Conservation (phyloP, 2,888 invertebrate genomes). For the Onchidella celtica region DNA sequence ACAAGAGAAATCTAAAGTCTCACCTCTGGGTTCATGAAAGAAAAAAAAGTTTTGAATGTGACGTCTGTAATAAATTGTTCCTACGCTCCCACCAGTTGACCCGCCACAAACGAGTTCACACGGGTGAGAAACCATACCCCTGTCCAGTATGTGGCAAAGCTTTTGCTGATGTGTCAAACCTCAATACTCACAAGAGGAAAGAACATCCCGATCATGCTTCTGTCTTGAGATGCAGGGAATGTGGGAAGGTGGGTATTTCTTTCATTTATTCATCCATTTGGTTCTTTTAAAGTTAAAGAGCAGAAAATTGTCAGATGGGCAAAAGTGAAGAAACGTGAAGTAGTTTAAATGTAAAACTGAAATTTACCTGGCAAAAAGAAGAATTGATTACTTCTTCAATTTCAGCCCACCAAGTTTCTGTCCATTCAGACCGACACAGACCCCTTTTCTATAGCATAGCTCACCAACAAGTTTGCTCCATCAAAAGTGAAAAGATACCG, state of each 20-base stretch:
- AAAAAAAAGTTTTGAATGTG: conserved; percentile 28
- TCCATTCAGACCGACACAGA: too few relatives aligned
- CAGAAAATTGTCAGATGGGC: too few relatives aligned
- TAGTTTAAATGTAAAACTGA: too few relatives aligned
- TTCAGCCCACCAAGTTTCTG: too few relatives aligned
- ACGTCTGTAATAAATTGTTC: conserved; percentile 21
- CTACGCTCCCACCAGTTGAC: conserved; percentile 39
- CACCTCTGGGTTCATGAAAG: conserved; percentile 39
- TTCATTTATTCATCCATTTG: background rate
- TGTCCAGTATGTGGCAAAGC: conserved; percentile 24
- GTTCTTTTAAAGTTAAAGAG: too few relatives aligned
- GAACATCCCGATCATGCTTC: conserved; percentile 14
- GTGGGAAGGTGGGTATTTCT: conserved; percentile 24
- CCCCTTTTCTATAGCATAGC: too few relatives aligned
- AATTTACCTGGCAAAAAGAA: too few relatives aligned
- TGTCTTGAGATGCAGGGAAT: background rate
- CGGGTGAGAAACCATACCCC: conserved; percentile 33
- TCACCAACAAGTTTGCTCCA: too few relatives aligned
- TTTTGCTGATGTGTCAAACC: conserved; percentile 37
- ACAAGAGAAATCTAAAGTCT: conserved; percentile 37
- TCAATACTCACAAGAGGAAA: conserved; percentile 34
- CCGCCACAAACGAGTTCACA: conserved; percentile 32
- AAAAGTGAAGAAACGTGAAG: too few relatives aligned
- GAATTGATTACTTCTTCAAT: too few relatives aligned
- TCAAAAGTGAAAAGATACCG: too few relatives aligned